Percentiles rank a stretch among this genome's conserved stretches.
phyloP scores from a whole-genome alignment of 2,113 vertebrate species.

The Gadus macrocephalus region DNA sequence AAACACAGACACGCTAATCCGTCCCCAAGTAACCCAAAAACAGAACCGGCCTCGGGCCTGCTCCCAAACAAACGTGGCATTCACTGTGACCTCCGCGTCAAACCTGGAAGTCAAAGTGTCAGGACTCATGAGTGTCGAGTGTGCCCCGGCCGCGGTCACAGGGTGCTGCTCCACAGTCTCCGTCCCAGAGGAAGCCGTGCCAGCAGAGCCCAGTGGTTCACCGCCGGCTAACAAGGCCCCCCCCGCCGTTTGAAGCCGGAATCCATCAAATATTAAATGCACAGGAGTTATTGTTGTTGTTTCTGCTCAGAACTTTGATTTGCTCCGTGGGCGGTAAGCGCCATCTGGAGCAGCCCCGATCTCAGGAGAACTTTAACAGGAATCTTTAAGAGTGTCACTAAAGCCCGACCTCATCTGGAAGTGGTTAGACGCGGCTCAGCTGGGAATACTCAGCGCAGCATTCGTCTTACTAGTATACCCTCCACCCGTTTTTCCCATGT shows the following conservation, averaged over 20 bases:
- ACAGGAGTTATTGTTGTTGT: neutral
- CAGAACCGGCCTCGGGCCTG: slow-evolving; percentile 19
- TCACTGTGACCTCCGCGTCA: slow-evolving; percentile 20
- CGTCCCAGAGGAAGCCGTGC: neutral
- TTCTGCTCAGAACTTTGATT: neutral
- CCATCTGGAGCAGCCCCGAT: slow-evolving; percentile 32
- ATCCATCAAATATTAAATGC: neutral
- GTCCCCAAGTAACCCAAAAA: slow-evolving; percentile 15
- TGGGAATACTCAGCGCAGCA: slow-evolving; percentile 32
- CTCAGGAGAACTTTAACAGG: slow-evolving; percentile 38
- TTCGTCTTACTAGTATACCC: slow-evolving; percentile 36
- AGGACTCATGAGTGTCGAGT: slow-evolving; percentile 11
- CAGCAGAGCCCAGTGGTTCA: neutral
- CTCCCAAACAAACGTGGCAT: slow-evolving; percentile 22
- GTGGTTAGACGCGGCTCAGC: slow-evolving; percentile 45
- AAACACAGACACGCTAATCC: slow-evolving; percentile 16
- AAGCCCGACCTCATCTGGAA: slow-evolving; percentile 62
- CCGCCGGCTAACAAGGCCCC: neutral
- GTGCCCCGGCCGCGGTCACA: neutral
- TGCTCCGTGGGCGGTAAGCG: slow-evolving; percentile 48
- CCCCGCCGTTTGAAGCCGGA: neutral
- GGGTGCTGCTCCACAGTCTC: neutral
- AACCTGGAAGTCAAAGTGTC: slow-evolving; percentile 21
- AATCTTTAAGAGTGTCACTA: slow-evolving; percentile 37
- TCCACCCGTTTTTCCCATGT: slow-evolving; percentile 27